phyloP scores from a whole-genome alignment of 2,888 invertebrate genomes.

The Drosophila meridionalis region DNA sequence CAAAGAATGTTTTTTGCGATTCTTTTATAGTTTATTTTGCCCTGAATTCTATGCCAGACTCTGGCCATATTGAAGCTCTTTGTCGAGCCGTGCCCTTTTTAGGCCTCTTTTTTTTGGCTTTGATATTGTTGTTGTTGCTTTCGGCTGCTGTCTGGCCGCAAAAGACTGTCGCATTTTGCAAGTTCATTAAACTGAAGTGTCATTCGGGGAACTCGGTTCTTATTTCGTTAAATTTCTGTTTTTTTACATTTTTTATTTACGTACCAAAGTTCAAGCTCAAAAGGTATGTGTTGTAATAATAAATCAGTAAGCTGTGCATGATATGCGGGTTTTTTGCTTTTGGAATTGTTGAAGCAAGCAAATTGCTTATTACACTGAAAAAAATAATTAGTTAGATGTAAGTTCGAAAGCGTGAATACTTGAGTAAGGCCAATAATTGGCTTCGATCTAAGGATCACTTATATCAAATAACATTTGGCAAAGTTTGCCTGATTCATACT shows the following conservation, averaged over 20 bases:
- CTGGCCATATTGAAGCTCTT: slow-evolving; percentile 24
- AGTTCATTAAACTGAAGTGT: slow-evolving; percentile 78
- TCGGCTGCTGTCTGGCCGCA: slow-evolving; percentile 34
- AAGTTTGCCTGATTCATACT: neutral
- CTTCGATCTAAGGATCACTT: neutral
- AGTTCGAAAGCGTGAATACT: neutral
- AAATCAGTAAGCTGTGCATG: slow-evolving; percentile 50
- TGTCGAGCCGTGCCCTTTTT: slow-evolving; percentile 40
- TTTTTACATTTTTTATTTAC: slow-evolving; percentile 34
- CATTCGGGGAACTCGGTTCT: slow-evolving; percentile 59
- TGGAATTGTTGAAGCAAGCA: slow-evolving; percentile 8
- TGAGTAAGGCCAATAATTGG: neutral
- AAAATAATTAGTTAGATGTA: slow-evolving; percentile 7
- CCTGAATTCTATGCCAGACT: slow-evolving; percentile 51
- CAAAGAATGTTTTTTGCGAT: slow-evolving; percentile 35
- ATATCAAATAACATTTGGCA: neutral
- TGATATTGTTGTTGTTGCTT: slow-evolving; percentile 26
- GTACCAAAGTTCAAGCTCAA: slow-evolving; percentile 65
- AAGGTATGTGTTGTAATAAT: slow-evolving; percentile 52
- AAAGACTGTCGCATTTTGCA: slow-evolving; percentile 49
- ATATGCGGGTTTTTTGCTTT: slow-evolving; percentile 24
- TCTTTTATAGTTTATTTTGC: slow-evolving; percentile 31
- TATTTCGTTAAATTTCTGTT: slow-evolving; percentile 14
- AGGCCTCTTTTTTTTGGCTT: slow-evolving; percentile 32
- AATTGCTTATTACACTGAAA: slow-evolving; percentile 37